These are phyloP conservation scores for Ligdia adustata DNA, from an alignment of 2,888 invertebrate genomes.

Conservation along the genomic window DNA sequence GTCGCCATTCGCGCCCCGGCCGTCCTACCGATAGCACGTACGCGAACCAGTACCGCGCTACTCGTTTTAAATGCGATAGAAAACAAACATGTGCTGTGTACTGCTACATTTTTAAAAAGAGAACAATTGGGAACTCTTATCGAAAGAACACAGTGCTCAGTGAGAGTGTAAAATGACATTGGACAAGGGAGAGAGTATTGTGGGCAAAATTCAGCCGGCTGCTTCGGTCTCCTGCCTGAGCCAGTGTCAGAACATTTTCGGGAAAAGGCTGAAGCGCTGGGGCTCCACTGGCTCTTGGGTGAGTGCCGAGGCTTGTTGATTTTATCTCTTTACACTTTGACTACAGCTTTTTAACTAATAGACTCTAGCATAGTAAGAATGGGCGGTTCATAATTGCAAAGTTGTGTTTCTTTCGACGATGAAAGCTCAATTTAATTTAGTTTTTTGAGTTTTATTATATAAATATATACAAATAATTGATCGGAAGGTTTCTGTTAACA, in stretches of 20 bases:
- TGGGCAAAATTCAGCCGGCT: constrained; percentile 78
- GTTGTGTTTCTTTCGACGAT: too few relatives aligned
- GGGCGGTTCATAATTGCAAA: too few relatives aligned
- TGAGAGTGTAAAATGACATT: constrained; percentile 72
- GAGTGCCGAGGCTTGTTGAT: too few relatives aligned
- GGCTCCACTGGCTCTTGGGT: constrained; percentile 91
- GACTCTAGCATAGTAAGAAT: too few relatives aligned
- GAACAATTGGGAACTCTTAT: not conserved
- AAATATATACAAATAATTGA: too few relatives aligned
- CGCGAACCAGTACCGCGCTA: not conserved
- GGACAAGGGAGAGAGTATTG: constrained; percentile 75
- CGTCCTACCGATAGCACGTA: constrained; percentile 61
- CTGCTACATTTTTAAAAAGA: constrained; percentile 10
- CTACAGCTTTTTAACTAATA: too few relatives aligned
- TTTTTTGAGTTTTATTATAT: too few relatives aligned
- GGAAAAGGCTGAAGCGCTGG: constrained; percentile 87
- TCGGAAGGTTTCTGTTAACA: too few relatives aligned
- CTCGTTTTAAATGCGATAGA: not conserved
- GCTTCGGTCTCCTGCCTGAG: constrained; percentile 80
- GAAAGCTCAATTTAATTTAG: too few relatives aligned
- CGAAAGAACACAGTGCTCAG: constrained; percentile 29
- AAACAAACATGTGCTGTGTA: constrained; percentile 30
- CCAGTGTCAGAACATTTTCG: constrained; percentile 86
- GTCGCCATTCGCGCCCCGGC: constrained; percentile 58
- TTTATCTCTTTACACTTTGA: too few relatives aligned